A percentile compares a stretch with the other conserved stretches of the same genome.
These are phyloP conservation scores for Callyntrura sp. DNA, from an alignment of 2,888 invertebrate species.

Conservation along the genomic window DNA sequence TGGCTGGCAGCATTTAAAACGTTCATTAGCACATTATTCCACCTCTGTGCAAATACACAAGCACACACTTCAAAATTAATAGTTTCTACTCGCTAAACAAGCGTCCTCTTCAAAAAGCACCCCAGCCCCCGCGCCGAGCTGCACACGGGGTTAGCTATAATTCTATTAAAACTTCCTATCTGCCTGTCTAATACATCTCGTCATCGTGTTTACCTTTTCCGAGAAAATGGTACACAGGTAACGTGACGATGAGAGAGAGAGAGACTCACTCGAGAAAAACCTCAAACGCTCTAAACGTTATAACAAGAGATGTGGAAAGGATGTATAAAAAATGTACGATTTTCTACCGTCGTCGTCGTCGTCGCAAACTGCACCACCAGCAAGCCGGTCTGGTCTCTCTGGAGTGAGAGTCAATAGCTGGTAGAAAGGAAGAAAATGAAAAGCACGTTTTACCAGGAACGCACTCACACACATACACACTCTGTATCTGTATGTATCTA, in stretches of 20 bases:
- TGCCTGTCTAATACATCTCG: not conserved
- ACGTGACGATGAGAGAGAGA: too few relatives aligned
- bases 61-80: conserved; percentile 5
- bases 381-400: not conserved
- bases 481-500: not conserved
- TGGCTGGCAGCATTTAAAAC: conserved; percentile 41
- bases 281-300: not conserved
- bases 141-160: conserved; percentile 1
- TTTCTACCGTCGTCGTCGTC: not conserved
- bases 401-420: conserved; percentile 17
- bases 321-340: not conserved
- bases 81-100: not conserved
- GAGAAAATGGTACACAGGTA: not conserved
- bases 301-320: not conserved
- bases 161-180: conserved; percentile 29
- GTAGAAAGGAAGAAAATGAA: not conserved
- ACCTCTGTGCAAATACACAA: not conserved
- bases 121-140: too few relatives aligned
- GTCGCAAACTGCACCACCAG: not conserved
- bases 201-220: conserved; percentile 30
- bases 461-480: not conserved
- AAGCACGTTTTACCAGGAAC: conserved; percentile 29
- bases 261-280: not conserved
- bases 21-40: conserved; percentile 56
- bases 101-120: conserved; percentile 7